These are phyloP conservation scores for Crax fasciolata DNA, from an alignment of 2,797 vertebrate genomes.

Conservation along the genomic window DNA sequence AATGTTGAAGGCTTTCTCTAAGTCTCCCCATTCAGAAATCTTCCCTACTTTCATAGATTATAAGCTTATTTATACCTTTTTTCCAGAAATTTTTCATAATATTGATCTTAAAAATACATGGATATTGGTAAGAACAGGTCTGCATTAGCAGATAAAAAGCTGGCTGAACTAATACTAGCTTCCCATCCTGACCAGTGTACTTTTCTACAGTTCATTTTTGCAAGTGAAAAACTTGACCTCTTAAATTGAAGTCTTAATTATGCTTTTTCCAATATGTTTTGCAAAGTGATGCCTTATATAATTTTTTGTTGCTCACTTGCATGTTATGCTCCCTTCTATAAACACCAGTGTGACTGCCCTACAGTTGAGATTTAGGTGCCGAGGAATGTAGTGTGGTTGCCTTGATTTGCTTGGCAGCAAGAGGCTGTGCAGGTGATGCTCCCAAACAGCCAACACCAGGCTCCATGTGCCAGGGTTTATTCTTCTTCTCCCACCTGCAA, in stretches of 20 bases:
- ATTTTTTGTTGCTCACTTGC: neutral
- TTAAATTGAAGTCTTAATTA: neutral
- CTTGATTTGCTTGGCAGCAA: neutral
- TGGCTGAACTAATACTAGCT: neutral
- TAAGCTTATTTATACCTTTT: neutral
- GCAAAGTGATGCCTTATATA: neutral
- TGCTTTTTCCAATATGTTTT: neutral
- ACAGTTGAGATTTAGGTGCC: neutral
- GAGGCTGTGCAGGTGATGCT: neutral
- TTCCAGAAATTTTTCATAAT: neutral
- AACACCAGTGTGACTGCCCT: neutral
- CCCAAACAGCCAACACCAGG: neutral
- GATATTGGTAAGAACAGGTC: neutral
- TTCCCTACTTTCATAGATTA: neutral
- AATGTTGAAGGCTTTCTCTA: neutral
- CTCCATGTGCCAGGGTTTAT: neutral
- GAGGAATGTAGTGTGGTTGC: neutral
- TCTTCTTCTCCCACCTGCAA: neutral
- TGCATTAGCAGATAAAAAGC: neutral
- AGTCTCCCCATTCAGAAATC: neutral
- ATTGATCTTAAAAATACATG: neutral
- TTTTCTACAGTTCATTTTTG: neutral
- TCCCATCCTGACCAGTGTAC: neutral
- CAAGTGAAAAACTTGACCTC: neutral
- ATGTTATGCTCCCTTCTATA: neutral